phyloP scores from a whole-genome alignment of 1,140 invertebrate species.

The Danaus plexippus region DNA sequence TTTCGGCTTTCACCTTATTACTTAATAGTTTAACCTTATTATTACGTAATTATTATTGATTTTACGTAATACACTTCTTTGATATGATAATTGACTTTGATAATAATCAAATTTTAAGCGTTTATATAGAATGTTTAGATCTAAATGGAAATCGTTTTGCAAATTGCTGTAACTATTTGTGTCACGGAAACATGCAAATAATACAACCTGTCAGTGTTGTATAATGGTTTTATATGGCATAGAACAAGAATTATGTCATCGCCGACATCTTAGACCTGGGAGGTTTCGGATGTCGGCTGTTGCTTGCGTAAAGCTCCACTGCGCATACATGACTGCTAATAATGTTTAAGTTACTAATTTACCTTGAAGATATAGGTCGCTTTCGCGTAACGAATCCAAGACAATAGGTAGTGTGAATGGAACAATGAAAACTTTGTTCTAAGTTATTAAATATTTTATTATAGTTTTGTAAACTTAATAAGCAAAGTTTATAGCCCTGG shows the following conservation, averaged over 20 bases:
- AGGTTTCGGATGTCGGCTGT: constrained; percentile 27
- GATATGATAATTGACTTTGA: constrained; percentile 12
- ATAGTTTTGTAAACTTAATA: too few relatives aligned
- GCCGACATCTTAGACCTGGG: constrained; percentile 16
- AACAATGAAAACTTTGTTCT: too few relatives aligned
- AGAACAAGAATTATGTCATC: constrained; percentile 40
- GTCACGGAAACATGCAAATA: constrained; percentile 16
- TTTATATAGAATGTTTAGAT: constrained; percentile 9
- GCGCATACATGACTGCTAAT: constrained; percentile 25
- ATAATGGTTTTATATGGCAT: constrained; percentile 24
- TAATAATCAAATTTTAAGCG: neutral
- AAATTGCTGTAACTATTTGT: constrained; percentile 2
- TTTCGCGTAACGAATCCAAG: constrained; percentile 12
- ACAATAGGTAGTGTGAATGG: constrained; percentile 4
- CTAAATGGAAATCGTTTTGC: constrained; percentile 1
- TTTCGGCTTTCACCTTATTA: constrained; percentile 55
- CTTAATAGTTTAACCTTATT: constrained; percentile 53
- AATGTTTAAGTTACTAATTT: constrained; percentile 26
- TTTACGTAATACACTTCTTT: constrained; percentile 22
- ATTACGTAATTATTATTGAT: constrained; percentile 26
- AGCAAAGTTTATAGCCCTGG: too few relatives aligned
- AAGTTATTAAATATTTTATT: too few relatives aligned
- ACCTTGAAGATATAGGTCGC: constrained; percentile 20
- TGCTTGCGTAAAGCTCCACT: constrained; percentile 28
- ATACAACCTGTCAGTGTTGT: constrained; percentile 24